Evolutionary conservation across 2,888 invertebrate genomes (phyloP).

Genomic region (Platycnemis pennipes): DNA sequence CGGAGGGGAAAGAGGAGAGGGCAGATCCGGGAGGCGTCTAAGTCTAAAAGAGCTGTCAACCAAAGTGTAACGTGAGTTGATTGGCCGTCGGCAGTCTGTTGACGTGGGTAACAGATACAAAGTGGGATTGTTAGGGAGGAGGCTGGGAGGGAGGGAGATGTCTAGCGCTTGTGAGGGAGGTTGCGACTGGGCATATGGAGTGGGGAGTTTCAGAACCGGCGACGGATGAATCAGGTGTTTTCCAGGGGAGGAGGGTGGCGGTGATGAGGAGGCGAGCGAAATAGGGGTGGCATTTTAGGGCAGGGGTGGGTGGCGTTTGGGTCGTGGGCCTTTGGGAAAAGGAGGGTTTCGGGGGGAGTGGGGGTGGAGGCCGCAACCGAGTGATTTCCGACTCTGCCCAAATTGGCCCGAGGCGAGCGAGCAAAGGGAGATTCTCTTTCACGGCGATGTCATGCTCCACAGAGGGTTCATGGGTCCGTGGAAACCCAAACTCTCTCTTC

Average conservation of each 20-base stretch:
- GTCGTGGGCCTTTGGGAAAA: not conserved
- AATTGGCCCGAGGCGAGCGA: conserved; percentile 17
- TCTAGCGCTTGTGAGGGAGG: not conserved
- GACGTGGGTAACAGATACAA: conserved; percentile 33
- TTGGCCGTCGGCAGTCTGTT: conserved; percentile 52
- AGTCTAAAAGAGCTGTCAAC: conserved; percentile 65
- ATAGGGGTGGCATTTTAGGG: not conserved
- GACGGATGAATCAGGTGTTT: conserved; percentile 22
- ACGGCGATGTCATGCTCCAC: conserved; percentile 50
- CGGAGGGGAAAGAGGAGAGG: not conserved
- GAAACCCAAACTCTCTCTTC: not conserved
- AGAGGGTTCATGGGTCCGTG: conserved; percentile 38
- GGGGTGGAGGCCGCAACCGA: conserved; percentile 9
- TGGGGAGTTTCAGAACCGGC: not conserved
- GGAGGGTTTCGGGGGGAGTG: not conserved
- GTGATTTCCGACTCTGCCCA: conserved; percentile 51
- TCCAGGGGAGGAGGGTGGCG: not conserved
- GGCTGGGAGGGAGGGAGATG: not conserved
- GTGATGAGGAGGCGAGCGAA: not conserved
- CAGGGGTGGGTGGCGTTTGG: not conserved
- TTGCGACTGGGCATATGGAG: not conserved
- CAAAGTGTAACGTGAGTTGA: conserved; percentile 56
- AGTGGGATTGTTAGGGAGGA: not conserved
- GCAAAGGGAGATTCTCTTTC: conserved; percentile 58
- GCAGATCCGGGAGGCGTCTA: not conserved